Base-by-base conservation (phyloP, 2,113 vertebrate species). In the Opisthocomus hoazin region DNA sequence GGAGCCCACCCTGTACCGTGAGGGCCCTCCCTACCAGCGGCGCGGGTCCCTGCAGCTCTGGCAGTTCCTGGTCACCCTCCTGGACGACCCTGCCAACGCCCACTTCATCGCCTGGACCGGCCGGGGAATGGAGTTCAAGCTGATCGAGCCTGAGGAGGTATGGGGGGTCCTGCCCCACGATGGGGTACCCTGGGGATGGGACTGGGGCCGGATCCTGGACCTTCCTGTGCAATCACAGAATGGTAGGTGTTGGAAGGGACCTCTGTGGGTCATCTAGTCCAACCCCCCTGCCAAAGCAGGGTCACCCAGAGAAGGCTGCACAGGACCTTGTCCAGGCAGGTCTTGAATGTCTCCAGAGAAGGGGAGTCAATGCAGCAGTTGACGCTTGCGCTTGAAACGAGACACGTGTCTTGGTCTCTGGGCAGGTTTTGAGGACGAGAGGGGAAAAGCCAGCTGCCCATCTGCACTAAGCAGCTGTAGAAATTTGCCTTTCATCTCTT, bases 21-120 rank as follows among this genome's bases (percentile, higher is more conserved):
- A 99, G 48, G 99, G 99, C 1, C 99, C 99, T 23, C 99, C 99
- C 10, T 99, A 99, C 96, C 99, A 99, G 97, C 98, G 99, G 13
- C 98, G 99, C 0, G 99, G 99, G 63, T 99, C 99, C 46, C 98
- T 99, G 92, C 99, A 99, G 98, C 99, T 99, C 76, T 99, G 99
- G 99, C 99, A 99, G 98, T 99, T 99, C 97, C 97, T 99, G 27
- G 99, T 99, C 80, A 99, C 99, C 1, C 98, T 99, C 41, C 98
- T 99, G 46, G 99, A 99, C 4, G 99, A 99, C 95, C 99, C 99
- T 1, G 98, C 99, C 84, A 99, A 99, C 0, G 98, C 99, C 8
- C 99, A 99, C 96, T 99, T 99, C 97, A 99, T 99, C 5, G 99
- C 99, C 53, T 99, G 99, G 99, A 99, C 99, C 0, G 99, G 99